These are phyloP conservation scores for Orthonevra nobilis DNA, from an alignment of 2,888 invertebrate genomes.

Conservation along the genomic window DNA sequence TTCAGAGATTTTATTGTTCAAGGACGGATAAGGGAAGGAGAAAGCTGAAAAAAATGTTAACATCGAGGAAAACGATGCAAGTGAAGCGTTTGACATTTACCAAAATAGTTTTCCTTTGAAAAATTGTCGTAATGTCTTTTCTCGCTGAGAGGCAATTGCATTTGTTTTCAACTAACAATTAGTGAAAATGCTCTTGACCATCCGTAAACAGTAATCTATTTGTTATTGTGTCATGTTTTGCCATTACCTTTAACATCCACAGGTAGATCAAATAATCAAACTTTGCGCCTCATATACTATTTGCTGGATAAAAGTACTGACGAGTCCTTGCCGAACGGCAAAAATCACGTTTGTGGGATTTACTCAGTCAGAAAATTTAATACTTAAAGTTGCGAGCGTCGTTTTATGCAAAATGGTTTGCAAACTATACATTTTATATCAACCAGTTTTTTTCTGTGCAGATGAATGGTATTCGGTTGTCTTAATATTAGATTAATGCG, in stretches of 20 bases:
- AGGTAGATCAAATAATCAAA: conserved; percentile 45
- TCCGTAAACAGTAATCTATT: conserved; percentile 7
- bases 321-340: conserved; percentile 71
- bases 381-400: conserved; percentile 16
- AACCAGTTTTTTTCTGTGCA: conserved; percentile 26
- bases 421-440: conserved; percentile 45
- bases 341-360: conserved; percentile 74
- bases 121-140: no score
- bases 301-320: conserved; percentile 61
- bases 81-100: conserved; percentile 53
- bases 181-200: no score
- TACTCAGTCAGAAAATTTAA: conserved; percentile 62
- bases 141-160: no score
- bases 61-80: conserved; percentile 6
- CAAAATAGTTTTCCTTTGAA: conserved; percentile 19
- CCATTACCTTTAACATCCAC: conserved; percentile 7
- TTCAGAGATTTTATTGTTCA: conserved; percentile 32
- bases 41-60: neutral
- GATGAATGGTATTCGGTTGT: conserved; percentile 25
- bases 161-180: no score
- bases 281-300: conserved; percentile 51
- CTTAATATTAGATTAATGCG: no score
- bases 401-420: conserved; percentile 64
- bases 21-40: conserved; percentile 8
- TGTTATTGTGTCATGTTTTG: neutral